Percentiles rank a stretch among this genome's conserved stretches.
Evolutionary conservation across 2,113 vertebrate genomes (phyloP).

Genomic region (Thomomys bottae): DNA sequence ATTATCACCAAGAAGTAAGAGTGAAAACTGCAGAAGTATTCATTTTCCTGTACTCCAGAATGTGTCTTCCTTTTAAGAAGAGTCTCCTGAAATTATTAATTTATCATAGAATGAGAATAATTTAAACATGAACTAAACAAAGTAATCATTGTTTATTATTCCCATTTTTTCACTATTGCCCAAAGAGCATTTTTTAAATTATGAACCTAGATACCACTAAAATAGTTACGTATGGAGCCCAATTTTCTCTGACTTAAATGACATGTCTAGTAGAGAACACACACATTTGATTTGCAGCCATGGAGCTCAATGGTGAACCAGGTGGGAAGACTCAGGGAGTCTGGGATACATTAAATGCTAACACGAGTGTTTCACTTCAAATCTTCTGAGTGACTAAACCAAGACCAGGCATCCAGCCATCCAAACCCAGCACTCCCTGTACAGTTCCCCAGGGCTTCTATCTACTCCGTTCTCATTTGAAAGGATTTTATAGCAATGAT

Average conservation of each 20-base stretch:
- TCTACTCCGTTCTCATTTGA: constrained; percentile 49
- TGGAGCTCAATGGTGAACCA: constrained; percentile 4
- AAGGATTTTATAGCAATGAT: constrained; percentile 69
- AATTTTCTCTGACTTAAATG: constrained; percentile 8
- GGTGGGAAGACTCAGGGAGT: constrained; percentile 68
- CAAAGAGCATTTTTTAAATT: constrained; percentile 9
- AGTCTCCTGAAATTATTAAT: not conserved
- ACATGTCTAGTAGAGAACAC: constrained; percentile 52
- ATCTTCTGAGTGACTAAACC: constrained; percentile 4
- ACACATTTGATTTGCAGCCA: constrained; percentile 46
- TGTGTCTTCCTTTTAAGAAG: not conserved
- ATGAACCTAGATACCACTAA: not conserved
- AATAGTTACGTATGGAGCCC: not conserved
- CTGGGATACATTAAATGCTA: constrained; percentile 44
- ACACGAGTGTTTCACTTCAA: not conserved
- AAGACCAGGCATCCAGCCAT: constrained; percentile 50
- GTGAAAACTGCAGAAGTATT: not conserved
- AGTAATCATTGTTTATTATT: not conserved
- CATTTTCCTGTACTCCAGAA: not conserved
- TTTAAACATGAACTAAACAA: not conserved
- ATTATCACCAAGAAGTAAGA: not conserved
- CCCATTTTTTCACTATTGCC: constrained; percentile 9
- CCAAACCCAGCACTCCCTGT: not conserved
- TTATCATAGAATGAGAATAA: not conserved
- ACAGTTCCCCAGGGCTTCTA: constrained; percentile 23